A percentile compares a stretch with the other conserved stretches of the same genome.
phyloP scores from a whole-genome alignment of 2,797 vertebrate genomes.

The Mycteria americana region DNA sequence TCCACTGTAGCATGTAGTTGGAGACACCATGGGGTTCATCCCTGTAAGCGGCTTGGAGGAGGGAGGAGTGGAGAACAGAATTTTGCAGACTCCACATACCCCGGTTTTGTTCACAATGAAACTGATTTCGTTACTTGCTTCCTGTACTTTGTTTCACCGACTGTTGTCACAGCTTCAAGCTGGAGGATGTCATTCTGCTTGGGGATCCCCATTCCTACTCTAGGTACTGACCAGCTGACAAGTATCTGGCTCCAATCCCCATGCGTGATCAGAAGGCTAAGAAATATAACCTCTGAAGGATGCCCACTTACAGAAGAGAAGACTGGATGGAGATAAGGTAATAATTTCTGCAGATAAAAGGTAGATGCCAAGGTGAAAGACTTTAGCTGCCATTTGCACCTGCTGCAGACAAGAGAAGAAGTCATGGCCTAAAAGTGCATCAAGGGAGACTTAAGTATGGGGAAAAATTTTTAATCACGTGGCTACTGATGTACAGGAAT shows the following conservation, averaged over 20 bases:
- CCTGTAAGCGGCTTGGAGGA: neutral
- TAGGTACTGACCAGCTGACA: neutral
- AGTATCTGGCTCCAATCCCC: neutral
- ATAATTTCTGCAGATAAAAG: neutral
- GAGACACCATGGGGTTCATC: neutral
- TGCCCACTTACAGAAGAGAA: neutral
- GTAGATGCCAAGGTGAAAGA: neutral
- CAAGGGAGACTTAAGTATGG: neutral
- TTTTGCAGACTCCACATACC: neutral
- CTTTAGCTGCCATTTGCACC: neutral
- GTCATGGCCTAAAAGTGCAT: neutral
- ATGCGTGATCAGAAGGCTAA: neutral
- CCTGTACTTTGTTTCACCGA: neutral
- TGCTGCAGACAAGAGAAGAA: neutral
- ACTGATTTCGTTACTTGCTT: neutral
- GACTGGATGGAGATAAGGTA: neutral
- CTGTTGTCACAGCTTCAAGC: neutral
- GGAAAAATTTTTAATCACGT: fast-evolving
- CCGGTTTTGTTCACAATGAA: neutral
- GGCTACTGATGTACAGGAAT: neutral
- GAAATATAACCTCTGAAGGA: neutral
- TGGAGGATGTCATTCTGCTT: neutral
- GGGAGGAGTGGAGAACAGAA: neutral
- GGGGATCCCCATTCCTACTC: neutral
- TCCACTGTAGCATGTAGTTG: neutral